Evolutionary conservation across 30 jellyfish, hydroid and myxozoan genomes (phyloP).

Genomic region (Aurelia aurita): DNA sequence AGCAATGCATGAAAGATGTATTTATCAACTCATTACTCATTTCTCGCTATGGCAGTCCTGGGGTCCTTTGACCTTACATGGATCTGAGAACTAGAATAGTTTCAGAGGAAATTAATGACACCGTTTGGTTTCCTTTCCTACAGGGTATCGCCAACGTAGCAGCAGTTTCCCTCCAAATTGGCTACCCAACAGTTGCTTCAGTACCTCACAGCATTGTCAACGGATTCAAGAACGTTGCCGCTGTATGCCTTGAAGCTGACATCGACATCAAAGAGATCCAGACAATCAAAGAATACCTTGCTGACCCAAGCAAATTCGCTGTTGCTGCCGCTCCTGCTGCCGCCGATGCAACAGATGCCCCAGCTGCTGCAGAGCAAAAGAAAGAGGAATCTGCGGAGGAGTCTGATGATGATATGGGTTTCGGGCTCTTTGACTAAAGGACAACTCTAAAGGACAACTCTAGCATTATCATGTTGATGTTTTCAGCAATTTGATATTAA

Average conservation of each 20-base stretch:
- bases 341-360: conserved; percentile 57
- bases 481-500: too few relatives aligned
- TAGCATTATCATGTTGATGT: too few relatives aligned
- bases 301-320: conserved; percentile 97
- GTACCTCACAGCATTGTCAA: conserved; percentile 94
- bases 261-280: conserved; percentile 84
- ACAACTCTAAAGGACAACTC: too few relatives aligned
- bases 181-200: conserved; percentile 99
- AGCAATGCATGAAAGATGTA: too few relatives aligned
- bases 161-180: conserved; percentile 88
- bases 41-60: too few relatives aligned
- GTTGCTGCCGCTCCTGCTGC: conserved; percentile 94
- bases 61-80: too few relatives aligned
- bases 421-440: conserved; percentile 87
- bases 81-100: too few relatives aligned
- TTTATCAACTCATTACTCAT: too few relatives aligned
- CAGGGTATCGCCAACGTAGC: conserved; percentile 95
- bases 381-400: conserved; percentile 78
- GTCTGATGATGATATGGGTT: conserved; percentile 97
- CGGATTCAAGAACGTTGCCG: conserved; percentile 96
- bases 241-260: conserved; percentile 96
- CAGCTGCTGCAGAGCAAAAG: conserved; percentile 69
- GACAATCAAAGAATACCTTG: conserved; percentile 82
- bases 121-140: neutral
- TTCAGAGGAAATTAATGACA: too few relatives aligned